Conservation (phyloP, 2,797 vertebrate genomes). For the Phyllotis vaccarum region DNA sequence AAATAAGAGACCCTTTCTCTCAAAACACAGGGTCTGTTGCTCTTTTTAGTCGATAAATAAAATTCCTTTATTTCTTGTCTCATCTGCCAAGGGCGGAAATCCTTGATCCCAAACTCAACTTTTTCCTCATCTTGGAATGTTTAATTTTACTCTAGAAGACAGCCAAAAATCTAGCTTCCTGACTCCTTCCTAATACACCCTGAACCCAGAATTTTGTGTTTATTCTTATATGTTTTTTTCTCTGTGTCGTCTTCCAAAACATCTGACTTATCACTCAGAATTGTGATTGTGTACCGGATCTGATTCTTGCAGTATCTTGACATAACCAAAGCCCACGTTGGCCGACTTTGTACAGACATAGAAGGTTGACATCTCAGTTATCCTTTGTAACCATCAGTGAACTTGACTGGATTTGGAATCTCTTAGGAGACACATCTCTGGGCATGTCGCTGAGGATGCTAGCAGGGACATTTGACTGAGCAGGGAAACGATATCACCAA, state of each 20-base stretch:
- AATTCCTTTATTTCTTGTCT: not conserved
- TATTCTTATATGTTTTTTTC: not conserved
- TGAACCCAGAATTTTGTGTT: constrained; percentile 37
- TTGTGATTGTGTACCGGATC: not conserved
- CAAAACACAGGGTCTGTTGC: constrained; percentile 36
- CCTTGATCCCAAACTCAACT: constrained; percentile 54
- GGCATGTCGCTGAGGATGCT: not conserved
- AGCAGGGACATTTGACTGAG: not conserved
- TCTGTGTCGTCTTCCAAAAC: not conserved
- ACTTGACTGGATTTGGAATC: not conserved
- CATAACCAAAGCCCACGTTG: not conserved
- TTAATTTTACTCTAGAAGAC: constrained; percentile 47
- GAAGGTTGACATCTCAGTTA: not conserved
- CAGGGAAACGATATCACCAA: not conserved
- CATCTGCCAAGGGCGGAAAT: constrained; percentile 62
- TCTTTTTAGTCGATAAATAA: constrained; percentile 62
- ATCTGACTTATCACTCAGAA: not conserved
- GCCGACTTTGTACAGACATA: not conserved
- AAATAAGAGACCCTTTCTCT: constrained; percentile 61
- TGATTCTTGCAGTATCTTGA: not conserved
- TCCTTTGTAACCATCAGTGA: not conserved
- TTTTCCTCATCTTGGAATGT: constrained; percentile 62
- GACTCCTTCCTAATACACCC: not conserved
- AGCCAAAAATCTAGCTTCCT: constrained; percentile 13
- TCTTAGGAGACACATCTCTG: not conserved